Conservation (phyloP, 2,113 vertebrate species). For the Hypomesus transpacificus region DNA sequence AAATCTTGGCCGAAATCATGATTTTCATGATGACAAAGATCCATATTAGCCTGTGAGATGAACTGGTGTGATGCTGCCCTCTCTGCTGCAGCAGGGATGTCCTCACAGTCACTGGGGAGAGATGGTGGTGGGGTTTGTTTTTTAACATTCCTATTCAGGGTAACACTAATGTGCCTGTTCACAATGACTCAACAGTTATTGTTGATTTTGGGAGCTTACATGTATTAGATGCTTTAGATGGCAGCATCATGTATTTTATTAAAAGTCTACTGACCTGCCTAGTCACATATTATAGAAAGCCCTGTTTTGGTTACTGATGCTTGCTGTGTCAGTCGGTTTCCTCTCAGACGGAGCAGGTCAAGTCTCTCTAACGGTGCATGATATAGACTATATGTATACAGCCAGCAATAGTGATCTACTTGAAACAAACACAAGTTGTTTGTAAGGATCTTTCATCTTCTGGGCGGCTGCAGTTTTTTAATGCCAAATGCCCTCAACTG, state of each 20-base stretch:
- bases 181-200: constrained; percentile 61
- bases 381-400: constrained; percentile 9
- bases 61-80: constrained; percentile 53
- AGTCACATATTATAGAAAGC: constrained; percentile 46
- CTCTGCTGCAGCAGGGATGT: constrained; percentile 51
- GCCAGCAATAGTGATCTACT: constrained; percentile 1
- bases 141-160: constrained; percentile 77
- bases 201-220: constrained; percentile 67
- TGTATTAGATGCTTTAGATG: constrained; percentile 52
- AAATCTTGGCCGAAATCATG: constrained; percentile 68
- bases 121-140: constrained; percentile 65
- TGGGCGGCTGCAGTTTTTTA: neutral
- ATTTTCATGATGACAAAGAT: constrained; percentile 73
- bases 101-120: constrained; percentile 58
- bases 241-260: constrained; percentile 64
- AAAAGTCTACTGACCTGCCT: constrained; percentile 57
- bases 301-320: constrained; percentile 41
- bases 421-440: constrained; percentile 12
- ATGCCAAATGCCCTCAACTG: neutral
- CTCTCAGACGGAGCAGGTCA: constrained; percentile 2
- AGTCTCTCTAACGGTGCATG: constrained; percentile 1
- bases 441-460: neutral
- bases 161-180: constrained; percentile 87
- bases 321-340: constrained; percentile 35
- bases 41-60: constrained; percentile 71